Evolutionary conservation across 2,888 invertebrate genomes (phyloP).

Genomic region (Pterostichus madidus): DNA sequence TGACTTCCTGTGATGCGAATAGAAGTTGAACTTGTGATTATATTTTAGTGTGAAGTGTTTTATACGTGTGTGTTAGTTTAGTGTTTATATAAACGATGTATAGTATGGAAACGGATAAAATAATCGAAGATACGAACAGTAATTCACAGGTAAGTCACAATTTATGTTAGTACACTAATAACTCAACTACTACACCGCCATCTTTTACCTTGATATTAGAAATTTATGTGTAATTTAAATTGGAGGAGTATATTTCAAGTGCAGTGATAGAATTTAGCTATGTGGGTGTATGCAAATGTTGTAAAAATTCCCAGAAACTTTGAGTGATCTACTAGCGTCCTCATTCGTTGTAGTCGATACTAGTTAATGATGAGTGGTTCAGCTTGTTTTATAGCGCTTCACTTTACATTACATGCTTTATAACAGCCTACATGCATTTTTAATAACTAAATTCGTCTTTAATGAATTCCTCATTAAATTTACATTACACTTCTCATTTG

Average conservation of each 20-base stretch:
- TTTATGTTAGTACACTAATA: constrained; percentile 62
- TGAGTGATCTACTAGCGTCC: constrained; percentile 12
- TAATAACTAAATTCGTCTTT: constrained; percentile 43
- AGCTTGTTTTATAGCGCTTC: constrained; percentile 21
- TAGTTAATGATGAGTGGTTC: constrained; percentile 15
- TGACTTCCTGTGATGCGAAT: constrained; percentile 67
- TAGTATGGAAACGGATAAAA: constrained; percentile 96
- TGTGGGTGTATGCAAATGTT: constrained; percentile 19
- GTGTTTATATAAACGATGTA: constrained; percentile 80
- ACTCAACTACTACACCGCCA: constrained; percentile 62
- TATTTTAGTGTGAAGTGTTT: constrained; percentile 67
- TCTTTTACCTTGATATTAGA: constrained; percentile 66
- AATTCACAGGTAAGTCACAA: constrained; percentile 81
- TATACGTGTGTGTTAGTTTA: constrained; percentile 69
- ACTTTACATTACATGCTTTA: constrained; percentile 22
- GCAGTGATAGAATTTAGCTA: background rate
- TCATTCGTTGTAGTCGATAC: constrained; percentile 40
- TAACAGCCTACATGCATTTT: constrained; percentile 38
- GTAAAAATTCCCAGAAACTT: constrained; percentile 31
- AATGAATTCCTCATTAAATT: constrained; percentile 27
- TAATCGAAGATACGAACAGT: constrained; percentile 88
- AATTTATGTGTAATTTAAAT: constrained; percentile 56
- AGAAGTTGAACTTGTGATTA: constrained; percentile 59
- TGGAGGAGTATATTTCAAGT: constrained; percentile 7
- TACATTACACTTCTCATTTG: constrained; percentile 5